These are phyloP conservation scores for Hypothenemus hampei DNA, from an alignment of 1,140 invertebrate genomes.

Conservation along the genomic window DNA sequence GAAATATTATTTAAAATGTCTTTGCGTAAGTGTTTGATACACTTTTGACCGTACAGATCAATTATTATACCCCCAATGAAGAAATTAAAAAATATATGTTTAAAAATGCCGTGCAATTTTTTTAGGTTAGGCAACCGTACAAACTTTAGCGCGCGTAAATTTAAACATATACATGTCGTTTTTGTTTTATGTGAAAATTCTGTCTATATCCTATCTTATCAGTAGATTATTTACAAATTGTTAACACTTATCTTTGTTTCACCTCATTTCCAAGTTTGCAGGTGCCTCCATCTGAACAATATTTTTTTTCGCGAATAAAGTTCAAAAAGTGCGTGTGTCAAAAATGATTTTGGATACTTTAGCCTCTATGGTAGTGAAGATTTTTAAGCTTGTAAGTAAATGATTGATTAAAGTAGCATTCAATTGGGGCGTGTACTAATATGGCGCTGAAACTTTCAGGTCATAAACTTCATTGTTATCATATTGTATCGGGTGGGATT, in stretches of 20 bases:
- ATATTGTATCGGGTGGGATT: conserved; percentile 78
- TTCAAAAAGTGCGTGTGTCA: conserved; percentile 30
- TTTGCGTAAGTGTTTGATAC: no score
- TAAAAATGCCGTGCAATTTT: no score
- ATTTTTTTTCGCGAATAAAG: neutral
- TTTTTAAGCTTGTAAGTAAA: conserved; percentile 69
- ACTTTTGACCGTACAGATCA: no score
- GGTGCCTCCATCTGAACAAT: conserved; percentile 11
- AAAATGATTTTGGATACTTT: conserved; percentile 72
- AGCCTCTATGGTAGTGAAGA: conserved; percentile 70
- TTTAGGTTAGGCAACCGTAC: no score
- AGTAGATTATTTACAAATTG: conserved; percentile 16
- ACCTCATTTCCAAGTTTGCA: conserved; percentile 27
- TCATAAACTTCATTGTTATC: conserved; percentile 73
- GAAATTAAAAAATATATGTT: no score
- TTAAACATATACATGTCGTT: no score
- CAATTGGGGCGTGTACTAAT: conserved; percentile 20
- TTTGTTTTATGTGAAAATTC: no score
- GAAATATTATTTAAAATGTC: no score
- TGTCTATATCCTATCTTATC: no score
- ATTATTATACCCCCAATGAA: no score
- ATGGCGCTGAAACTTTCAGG: conserved; percentile 50
- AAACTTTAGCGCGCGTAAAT: no score
- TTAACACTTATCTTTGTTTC: conserved; percentile 19
- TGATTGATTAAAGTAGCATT: neutral